Base-by-base conservation (phyloP, 2,888 invertebrate genomes). In the Agriopis aurantiaria region DNA sequence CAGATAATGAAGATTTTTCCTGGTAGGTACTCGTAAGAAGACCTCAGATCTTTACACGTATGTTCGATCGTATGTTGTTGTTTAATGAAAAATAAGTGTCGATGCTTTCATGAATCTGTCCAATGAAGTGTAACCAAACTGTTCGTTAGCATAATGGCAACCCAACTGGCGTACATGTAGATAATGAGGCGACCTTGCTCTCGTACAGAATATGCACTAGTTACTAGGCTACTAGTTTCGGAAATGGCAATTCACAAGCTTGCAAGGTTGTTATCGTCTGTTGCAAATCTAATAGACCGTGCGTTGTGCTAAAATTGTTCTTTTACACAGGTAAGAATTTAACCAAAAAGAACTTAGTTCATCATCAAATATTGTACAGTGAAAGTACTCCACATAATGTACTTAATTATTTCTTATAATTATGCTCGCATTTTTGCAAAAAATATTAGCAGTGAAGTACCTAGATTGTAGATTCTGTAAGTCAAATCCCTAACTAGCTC, bases 181-280 rank as follows among this genome's bases (percentile, higher is more conserved):
- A 78, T 82, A 80, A 80, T 79, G 69, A 71, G 73, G 56, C 71
- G 88, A 76, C 90, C 90, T 90, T 83, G 79, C 71, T 79, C 41
- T 45, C 23, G 6, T 17, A 41, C 53, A 62, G 62, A 46, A 14
- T 62, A 53, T 6, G 12, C n/a, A 53, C 12, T 43, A 61, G 61
- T 61, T 53, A 41, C 52, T 53, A 23, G 43, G 8, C 14, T 41
- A 33, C 53, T 52, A 75, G 76, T 83, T 89, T 90, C 85, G 89
- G 90, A 90, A 90, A 86, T 90, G 78, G 81, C 86, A 88, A 88
- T 89, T 88, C 83, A 83, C 83, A 82, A 81, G 82, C 83, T 82
- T 71, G 76, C 88, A 88, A 91, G 90, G 91, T 85, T 86, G 79
- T 73, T 76, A 73, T 77, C 79, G 80, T 80, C 77, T 79, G 62